Evolutionary conservation across 2,797 vertebrate species (phyloP).

Genomic region (Platalea minor): DNA sequence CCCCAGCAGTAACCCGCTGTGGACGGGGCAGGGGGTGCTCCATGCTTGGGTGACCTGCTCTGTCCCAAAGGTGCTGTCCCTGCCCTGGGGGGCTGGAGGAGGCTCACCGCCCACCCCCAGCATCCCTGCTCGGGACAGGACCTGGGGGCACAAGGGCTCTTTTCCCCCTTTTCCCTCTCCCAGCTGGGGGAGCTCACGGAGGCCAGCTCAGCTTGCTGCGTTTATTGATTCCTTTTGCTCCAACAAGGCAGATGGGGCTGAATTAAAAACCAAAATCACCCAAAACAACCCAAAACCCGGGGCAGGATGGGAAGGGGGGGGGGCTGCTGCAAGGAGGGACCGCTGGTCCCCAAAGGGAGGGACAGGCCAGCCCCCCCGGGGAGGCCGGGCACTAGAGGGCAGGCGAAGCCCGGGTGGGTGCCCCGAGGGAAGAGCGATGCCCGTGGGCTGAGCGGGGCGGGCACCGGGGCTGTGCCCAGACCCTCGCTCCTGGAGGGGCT

Average conservation of each 20-base stretch:
- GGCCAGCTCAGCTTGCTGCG: background rate
- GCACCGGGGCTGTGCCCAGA: fast-evolving
- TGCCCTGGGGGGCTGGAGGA: background rate
- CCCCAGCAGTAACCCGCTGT: background rate
- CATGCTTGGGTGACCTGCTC: background rate
- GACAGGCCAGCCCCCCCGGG: background rate
- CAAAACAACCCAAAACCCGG: background rate
- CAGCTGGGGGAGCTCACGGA: fast-evolving
- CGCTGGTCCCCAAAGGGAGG: background rate
- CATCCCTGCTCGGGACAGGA: background rate
- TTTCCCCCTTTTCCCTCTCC: background rate
- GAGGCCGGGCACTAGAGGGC: background rate
- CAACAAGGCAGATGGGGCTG: slow-evolving; percentile 19
- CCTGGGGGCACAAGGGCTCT: fast-evolving
- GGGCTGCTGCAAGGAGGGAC: background rate
- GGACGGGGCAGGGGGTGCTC: background rate
- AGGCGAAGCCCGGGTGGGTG: background rate
- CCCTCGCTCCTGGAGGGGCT: background rate
- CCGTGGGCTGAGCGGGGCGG: background rate
- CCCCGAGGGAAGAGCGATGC: background rate
- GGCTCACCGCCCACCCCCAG: background rate
- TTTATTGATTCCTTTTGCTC: slow-evolving; percentile 63
- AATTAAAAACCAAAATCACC: slow-evolving; percentile 35
- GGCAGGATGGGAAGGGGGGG: background rate
- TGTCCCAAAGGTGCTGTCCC: background rate